Evolutionary conservation across 2,888 invertebrate species (phyloP).

Genomic region (Ceratothoa steindachneri): DNA sequence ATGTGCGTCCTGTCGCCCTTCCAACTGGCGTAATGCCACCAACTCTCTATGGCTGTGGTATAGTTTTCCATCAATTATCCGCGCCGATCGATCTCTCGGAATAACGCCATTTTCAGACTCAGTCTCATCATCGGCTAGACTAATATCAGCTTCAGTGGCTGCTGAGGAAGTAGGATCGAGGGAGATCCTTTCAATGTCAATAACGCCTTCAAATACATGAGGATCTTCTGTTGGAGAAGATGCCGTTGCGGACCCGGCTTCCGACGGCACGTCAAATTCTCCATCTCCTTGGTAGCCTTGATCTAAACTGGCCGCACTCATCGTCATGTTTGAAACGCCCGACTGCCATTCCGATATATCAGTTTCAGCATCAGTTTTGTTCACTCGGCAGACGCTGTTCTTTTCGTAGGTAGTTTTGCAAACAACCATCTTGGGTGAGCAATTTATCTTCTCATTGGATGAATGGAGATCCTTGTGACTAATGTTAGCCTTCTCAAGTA

Average conservation of each 20-base stretch:
- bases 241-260: conserved; percentile 40
- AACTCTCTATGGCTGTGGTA: conserved; percentile 55
- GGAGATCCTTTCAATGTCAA: conserved; percentile 26
- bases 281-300: conserved; percentile 79
- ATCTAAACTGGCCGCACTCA: conserved; percentile 67
- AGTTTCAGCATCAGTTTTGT: not conserved
- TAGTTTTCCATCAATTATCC: conserved; percentile 84
- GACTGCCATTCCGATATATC: conserved; percentile 2
- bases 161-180: conserved; percentile 3
- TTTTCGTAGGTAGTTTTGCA: not conserved
- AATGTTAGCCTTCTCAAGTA: not conserved
- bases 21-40: conserved; percentile 16
- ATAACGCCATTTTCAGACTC: conserved; percentile 32
- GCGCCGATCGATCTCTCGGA: conserved; percentile 66
- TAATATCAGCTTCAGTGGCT: conserved; percentile 36
- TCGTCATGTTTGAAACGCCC: conserved; percentile 52
- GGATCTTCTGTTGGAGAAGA: conserved; percentile 41
- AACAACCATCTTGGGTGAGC: not conserved
- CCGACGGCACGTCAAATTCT: conserved; percentile 43
- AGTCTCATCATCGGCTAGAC: conserved; percentile 40
- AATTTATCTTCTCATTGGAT: not conserved
- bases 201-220: conserved; percentile 33
- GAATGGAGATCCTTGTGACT: not conserved
- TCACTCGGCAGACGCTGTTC: not conserved
- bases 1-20: conserved; percentile 26